A percentile compares a stretch with the other conserved stretches of the same genome.
Evolutionary conservation across 92 coral and sea anemone species (phyloP).

Genomic region (Bergia sp.): DNA sequence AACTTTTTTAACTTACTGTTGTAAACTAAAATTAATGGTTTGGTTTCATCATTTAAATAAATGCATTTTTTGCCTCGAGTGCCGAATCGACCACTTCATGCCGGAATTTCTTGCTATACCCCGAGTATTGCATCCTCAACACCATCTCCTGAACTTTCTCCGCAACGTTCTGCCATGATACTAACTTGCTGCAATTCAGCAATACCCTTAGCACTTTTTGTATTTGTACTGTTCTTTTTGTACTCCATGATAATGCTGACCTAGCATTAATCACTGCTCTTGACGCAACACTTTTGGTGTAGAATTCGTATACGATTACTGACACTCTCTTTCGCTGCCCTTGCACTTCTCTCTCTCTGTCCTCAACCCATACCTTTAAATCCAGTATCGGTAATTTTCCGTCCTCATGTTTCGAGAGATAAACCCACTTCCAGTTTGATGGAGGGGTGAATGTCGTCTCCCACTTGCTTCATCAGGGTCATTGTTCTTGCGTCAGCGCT

Average conservation of each 20-base stretch:
- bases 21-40: no score
- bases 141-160: no score
- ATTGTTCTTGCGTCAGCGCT: neutral
- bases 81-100: neutral
- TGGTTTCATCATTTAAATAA: no score
- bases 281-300: conserved; percentile 7
- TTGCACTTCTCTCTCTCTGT: conserved; percentile 37
- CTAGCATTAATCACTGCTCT: neutral
- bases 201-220: neutral
- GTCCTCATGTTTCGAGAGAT: neutral
- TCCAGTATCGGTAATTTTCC: conserved; percentile 35
- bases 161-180: neutral
- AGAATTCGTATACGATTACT: neutral
- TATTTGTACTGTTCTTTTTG: conserved; percentile 22
- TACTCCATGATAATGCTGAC: conserved; percentile 17
- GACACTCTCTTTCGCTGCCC: neutral
- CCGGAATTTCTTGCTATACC: conserved; percentile 36
- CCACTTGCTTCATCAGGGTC: neutral
- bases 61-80: conserved; percentile 19
- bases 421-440: neutral
- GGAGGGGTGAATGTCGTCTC: neutral
- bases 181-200: conserved; percentile 2
- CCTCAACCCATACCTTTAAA: conserved; percentile 46
- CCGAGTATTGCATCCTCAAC: no score
- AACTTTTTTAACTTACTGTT: no score